Conservation (phyloP, 1,140 invertebrate species). For the Cheumatopsyche charites region DNA sequence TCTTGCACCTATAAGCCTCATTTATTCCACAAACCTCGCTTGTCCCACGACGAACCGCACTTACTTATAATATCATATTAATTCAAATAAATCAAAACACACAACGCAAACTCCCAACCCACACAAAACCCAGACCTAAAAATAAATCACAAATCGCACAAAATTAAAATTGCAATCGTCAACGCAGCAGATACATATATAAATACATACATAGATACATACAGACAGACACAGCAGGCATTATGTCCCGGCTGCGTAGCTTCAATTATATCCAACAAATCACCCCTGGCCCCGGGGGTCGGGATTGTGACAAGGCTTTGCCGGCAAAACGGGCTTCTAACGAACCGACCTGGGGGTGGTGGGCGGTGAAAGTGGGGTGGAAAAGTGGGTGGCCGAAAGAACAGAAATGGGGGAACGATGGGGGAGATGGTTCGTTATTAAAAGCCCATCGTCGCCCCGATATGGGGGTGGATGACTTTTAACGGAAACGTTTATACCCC, state of each 20-base stretch:
- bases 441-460: slow-evolving; percentile 35
- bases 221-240: too few species aligned
- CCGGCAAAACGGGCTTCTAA: slow-evolving; percentile 4
- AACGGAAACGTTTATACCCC: background rate
- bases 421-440: slow-evolving; percentile 39
- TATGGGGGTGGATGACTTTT: slow-evolving; percentile 36
- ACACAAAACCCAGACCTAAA: too few species aligned
- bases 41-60: background rate
- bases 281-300: slow-evolving; percentile 14
- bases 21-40: background rate
- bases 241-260: slow-evolving; percentile 4
- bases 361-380: background rate
- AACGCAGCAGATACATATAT: too few species aligned
- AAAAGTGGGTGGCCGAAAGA: too few species aligned
- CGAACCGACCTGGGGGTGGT: background rate
- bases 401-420: background rate
- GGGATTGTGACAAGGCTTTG: slow-evolving; percentile 30
- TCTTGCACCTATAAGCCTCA: background rate
- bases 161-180: background rate
- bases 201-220: too few species aligned
- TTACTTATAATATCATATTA: too few species aligned
- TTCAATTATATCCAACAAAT: slow-evolving; percentile 31
- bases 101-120: too few species aligned
- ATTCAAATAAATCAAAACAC: too few species aligned
- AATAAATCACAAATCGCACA: too few species aligned